Evolutionary conservation across 2,888 invertebrate genomes (phyloP).

Genomic region (Acrocera orbiculus): DNA sequence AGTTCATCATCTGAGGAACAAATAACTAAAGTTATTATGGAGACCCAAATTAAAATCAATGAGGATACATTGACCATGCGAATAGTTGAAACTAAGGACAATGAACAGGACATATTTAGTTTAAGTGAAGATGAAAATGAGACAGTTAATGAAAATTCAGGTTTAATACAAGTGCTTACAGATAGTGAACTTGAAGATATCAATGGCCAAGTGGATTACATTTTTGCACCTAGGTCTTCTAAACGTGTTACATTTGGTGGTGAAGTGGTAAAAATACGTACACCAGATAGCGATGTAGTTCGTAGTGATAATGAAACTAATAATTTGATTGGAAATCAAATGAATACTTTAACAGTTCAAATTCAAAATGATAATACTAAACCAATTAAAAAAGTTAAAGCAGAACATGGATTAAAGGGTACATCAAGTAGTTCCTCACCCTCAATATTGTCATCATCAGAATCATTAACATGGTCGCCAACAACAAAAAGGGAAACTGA

Average conservation of each 20-base stretch:
- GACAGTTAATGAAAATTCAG: slow-evolving; percentile 21
- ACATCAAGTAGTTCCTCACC: too few relatives aligned
- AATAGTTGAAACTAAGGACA: slow-evolving; percentile 40
- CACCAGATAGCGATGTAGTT: slow-evolving; percentile 64
- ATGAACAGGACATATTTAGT: slow-evolving; percentile 7
- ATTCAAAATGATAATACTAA: slow-evolving; percentile 29
- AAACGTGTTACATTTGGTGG: slow-evolving; percentile 71
- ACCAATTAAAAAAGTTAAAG: slow-evolving; percentile 16
- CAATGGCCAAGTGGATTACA: slow-evolving; percentile 11
- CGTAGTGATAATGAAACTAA: slow-evolving; percentile 32
- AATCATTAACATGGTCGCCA: slow-evolving; percentile 7
- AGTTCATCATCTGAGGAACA: too few relatives aligned
- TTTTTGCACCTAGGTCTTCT: slow-evolving; percentile 36
- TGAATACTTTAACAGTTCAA: slow-evolving; percentile 21
- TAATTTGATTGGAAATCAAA: slow-evolving; percentile 11
- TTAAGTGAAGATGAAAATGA: slow-evolving; percentile 24
- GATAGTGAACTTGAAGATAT: slow-evolving; percentile 42
- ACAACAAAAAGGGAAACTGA: slow-evolving; percentile 13
- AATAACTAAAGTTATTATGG: slow-evolving; percentile 58
- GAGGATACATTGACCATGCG: slow-evolving; percentile 72
- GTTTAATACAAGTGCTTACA: slow-evolving; percentile 42
- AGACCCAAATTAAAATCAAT: slow-evolving; percentile 67
- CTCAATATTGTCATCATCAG: too few relatives aligned
- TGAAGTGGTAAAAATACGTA: slow-evolving; percentile 69
- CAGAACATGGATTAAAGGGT: slow-evolving; percentile 3